Conservation (phyloP, 2,797 vertebrate genomes). For the Labeo calbasu region DNA sequence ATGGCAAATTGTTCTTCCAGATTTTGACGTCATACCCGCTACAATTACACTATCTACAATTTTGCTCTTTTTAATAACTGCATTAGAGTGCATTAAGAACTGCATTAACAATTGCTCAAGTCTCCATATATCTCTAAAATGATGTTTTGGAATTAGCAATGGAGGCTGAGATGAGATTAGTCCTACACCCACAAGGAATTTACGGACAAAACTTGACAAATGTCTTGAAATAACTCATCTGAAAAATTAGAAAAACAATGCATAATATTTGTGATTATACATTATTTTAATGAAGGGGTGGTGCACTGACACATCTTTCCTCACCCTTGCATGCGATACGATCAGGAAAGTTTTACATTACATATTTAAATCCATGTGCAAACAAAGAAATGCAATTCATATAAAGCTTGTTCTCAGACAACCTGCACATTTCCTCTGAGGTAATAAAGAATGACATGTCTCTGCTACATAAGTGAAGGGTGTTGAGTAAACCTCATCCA, state of each 20-base stretch:
- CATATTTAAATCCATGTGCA: not conserved
- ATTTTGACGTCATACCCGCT: not conserved
- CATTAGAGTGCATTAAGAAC: too few relatives aligned
- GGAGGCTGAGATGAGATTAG: not conserved
- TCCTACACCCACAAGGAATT: not conserved
- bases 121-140: not conserved
- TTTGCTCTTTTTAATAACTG: not conserved
- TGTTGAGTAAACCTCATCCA: slow-evolving; percentile 27
- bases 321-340: not conserved
- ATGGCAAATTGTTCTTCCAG: too few relatives aligned
- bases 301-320: not conserved
- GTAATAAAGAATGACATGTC: not conserved
- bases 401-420: not conserved
- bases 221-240: not conserved
- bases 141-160: not conserved
- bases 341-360: not conserved
- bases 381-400: not conserved
- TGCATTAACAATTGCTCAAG: not conserved
- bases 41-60: not conserved
- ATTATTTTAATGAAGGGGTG: not conserved
- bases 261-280: too few relatives aligned
- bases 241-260: too few relatives aligned
- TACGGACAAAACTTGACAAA: not conserved
- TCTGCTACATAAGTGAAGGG: not conserved
- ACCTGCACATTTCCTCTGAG: slow-evolving; percentile 10